Evolutionary conservation across 1,140 invertebrate genomes (phyloP).

Genomic region (Rhopalosiphum maidis): DNA sequence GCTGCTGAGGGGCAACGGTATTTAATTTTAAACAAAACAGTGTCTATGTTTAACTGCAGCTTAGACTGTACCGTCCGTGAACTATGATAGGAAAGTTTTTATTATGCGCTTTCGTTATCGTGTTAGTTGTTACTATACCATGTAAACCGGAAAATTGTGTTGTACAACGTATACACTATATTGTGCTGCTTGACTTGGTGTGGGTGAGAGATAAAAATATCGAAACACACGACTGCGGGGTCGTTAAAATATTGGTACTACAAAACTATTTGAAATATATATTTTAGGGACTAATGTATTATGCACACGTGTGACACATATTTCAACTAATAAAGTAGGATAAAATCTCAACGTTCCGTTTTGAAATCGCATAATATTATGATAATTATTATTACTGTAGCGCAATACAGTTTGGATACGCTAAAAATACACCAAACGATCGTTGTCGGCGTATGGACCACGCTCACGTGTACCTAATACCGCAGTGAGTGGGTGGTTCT

Average conservation of each 20-base stretch:
- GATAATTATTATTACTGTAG: neutral
- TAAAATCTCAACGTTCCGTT: neutral
- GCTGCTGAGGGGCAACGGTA: neutral
- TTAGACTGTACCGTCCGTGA: neutral
- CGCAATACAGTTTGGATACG: neutral
- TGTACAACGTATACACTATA: neutral
- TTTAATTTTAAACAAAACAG: neutral
- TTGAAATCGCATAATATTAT: neutral
- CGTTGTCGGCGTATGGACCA: neutral
- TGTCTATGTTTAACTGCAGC: neutral
- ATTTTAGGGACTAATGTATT: neutral
- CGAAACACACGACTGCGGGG: neutral
- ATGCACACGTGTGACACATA: neutral
- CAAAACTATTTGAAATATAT: neutral
- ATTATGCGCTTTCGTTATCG: neutral
- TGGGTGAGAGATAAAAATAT: neutral
- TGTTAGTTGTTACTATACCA: neutral
- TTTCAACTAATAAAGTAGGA: neutral
- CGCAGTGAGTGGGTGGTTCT: neutral
- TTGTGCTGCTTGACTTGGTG: neutral
- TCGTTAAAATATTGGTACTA: neutral
- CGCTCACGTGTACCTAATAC: neutral
- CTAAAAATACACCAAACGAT: neutral
- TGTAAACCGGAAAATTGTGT: neutral
- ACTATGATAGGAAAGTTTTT: neutral